These are phyloP conservation scores for Fukomys damarensis DNA, from an alignment of 2,113 vertebrate genomes.

Conservation along the genomic window DNA sequence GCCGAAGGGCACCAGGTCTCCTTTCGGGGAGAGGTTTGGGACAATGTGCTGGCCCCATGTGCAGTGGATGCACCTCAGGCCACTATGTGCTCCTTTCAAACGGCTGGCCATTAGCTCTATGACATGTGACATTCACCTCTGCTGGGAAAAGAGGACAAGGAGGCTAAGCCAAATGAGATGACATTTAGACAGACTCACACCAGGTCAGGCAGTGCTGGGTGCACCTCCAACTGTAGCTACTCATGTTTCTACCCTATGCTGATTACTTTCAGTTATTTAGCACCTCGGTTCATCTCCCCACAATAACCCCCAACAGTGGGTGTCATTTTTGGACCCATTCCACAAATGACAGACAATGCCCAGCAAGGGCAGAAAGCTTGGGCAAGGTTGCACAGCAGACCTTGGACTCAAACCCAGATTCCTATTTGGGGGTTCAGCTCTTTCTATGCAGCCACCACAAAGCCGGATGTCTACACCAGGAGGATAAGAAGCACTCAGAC, in stretches of 20 bases:
- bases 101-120: too few relatives aligned
- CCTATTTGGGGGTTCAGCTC: not conserved
- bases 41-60: fast-evolving
- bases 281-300: not conserved
- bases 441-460: not conserved
- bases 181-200: fast-evolving
- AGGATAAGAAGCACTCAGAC: not conserved
- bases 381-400: not conserved
- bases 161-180: not conserved
- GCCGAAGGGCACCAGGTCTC: not conserved
- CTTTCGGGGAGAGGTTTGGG: not conserved
- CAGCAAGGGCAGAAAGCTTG: not conserved
- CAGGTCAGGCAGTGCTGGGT: not conserved
- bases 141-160: not conserved
- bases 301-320: fast-evolving
- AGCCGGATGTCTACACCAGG: fast-evolving
- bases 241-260: fast-evolving
- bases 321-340: not conserved
- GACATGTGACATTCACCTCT: not conserved
- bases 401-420: too few relatives aligned
- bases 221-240: fast-evolving
- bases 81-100: too few relatives aligned
- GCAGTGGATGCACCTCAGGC: fast-evolving
- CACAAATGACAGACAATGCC: not conserved
- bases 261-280: too few relatives aligned